Percentiles rank a stretch among this genome's conserved stretches.
Evolutionary conservation across 2,113 vertebrate species (phyloP).

Genomic region (Sterrhoptilus dennistouni): DNA sequence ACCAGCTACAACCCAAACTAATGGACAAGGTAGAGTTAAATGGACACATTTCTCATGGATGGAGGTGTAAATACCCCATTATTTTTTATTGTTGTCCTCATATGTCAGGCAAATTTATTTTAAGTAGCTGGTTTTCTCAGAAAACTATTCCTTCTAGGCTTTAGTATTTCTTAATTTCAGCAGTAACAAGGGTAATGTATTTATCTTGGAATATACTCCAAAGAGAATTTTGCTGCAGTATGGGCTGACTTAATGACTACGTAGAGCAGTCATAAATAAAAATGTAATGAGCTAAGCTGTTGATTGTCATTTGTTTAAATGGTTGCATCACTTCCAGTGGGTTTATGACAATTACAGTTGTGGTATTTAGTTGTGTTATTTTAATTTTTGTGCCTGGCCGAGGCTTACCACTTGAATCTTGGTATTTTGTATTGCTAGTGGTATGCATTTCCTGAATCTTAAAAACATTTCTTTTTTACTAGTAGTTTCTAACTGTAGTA

Average conservation of each 20-base stretch:
- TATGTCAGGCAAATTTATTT: not conserved
- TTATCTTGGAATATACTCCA: not conserved
- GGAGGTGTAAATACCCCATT: not conserved
- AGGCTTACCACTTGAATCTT: not conserved
- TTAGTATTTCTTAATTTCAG: not conserved
- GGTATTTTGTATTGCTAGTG: not conserved
- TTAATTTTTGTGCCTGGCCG: not conserved
- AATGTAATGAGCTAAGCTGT: not conserved
- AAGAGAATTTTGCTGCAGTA: not conserved
- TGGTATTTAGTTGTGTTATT: not conserved
- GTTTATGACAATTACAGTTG: not conserved
- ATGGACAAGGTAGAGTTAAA: constrained; percentile 89
- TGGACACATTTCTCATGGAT: not conserved
- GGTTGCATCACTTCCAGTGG: not conserved
- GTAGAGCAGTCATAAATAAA: not conserved
- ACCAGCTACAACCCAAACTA: constrained; percentile 88
- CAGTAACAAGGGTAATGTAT: not conserved
- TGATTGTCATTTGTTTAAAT: not conserved
- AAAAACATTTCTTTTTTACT: not conserved
- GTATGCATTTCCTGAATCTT: not conserved
- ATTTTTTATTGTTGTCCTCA: not conserved
- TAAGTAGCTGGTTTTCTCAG: not conserved
- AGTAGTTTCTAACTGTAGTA: not conserved
- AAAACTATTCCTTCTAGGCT: not conserved
- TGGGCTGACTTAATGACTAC: not conserved